A percentile compares a stretch with the other conserved stretches of the same genome.
Conservation (phyloP, 2,888 invertebrate genomes). For the Magallana nippona region DNA sequence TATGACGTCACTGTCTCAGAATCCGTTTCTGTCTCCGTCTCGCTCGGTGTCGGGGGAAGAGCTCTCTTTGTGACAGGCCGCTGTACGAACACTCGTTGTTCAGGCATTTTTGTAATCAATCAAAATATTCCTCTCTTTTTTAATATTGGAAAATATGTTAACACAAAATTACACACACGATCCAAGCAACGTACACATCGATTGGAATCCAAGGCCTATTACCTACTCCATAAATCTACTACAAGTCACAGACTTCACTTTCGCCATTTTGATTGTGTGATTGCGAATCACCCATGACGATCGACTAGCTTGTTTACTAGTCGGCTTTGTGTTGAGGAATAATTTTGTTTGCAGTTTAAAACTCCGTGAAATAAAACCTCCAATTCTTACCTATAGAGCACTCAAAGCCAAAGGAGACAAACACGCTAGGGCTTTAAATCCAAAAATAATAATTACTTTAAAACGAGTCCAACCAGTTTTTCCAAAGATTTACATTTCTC, state of each 20-base stretch:
- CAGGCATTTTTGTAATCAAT: neutral
- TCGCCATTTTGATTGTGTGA: slow-evolving; percentile 21
- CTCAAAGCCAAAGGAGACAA: neutral
- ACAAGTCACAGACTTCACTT: neutral
- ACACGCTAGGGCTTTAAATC: neutral
- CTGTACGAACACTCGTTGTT: neutral
- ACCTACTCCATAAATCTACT: neutral
- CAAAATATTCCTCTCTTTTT: neutral
- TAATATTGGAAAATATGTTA: neutral
- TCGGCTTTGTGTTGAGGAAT: slow-evolving; percentile 18
- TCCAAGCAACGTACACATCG: slow-evolving; percentile 6
- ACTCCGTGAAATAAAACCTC: neutral
- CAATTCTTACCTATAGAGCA: neutral
- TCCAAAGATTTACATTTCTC: neutral
- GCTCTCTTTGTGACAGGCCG: neutral
- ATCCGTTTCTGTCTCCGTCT: slow-evolving; percentile 28
- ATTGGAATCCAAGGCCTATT: neutral
- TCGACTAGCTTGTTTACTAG: neutral
- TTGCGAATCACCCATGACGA: slow-evolving; percentile 44
- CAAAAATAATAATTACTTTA: slow-evolving; percentile 5
- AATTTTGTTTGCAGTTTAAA: slow-evolving; percentile 33
- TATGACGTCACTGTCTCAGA: slow-evolving; percentile 27
- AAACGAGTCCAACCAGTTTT: slow-evolving; percentile 14
- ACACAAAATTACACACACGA: neutral
- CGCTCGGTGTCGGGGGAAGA: neutral